Evolutionary conservation across 1,140 invertebrate species (phyloP).

Genomic region (Oryctes rhinoceros): DNA sequence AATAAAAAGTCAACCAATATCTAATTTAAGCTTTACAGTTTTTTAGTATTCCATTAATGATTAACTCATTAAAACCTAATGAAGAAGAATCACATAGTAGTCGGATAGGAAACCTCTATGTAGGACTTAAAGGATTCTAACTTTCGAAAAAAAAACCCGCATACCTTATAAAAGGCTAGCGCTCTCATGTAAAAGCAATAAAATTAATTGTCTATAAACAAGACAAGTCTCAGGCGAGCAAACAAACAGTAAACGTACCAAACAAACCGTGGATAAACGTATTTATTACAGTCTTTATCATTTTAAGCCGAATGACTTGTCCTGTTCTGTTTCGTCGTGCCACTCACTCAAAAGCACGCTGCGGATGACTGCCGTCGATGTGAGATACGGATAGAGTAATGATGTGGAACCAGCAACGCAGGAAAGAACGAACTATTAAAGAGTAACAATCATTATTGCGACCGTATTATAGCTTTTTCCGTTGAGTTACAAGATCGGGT

Average conservation of each 20-base stretch:
- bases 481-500: background rate
- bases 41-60: too few relatives aligned
- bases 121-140: background rate
- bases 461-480: conserved; percentile 23
- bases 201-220: conserved; percentile 34
- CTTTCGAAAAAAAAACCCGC: background rate
- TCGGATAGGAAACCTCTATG: too few relatives aligned
- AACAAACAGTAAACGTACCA: conserved; percentile 26
- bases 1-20: too few relatives aligned
- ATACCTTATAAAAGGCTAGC: background rate
- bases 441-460: conserved; percentile 36
- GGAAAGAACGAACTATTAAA: conserved; percentile 22
- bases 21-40: too few relatives aligned
- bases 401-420: conserved; percentile 30
- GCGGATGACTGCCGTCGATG: conserved; percentile 31
- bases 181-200: conserved; percentile 4
- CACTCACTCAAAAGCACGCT: background rate
- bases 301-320: conserved; percentile 25
- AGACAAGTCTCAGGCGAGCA: background rate
- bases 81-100: too few relatives aligned
- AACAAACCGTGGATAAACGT: conserved; percentile 25
- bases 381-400: conserved; percentile 36
- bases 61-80: too few relatives aligned
- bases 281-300: conserved; percentile 29
- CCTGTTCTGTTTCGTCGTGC: background rate